Base-by-base conservation (phyloP, 37 sponge, comb jelly and placozoan genomes). In the Spongilla lacustris region DNA sequence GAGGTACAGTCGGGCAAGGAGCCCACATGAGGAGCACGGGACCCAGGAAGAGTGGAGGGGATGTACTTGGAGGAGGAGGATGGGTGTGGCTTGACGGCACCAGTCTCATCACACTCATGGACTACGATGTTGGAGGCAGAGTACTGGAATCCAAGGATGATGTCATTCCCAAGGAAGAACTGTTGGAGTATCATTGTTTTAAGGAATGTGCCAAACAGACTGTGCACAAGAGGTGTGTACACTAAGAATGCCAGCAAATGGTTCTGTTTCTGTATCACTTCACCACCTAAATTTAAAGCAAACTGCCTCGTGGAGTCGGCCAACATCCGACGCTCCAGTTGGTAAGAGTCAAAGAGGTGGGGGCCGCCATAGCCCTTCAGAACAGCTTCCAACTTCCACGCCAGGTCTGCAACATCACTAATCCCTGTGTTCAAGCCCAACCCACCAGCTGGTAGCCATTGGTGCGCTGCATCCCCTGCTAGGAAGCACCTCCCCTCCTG, bases 371-470 rank as follows among this genome's bases (percentile, higher is more conserved):
- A 95, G 23, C 92, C 92, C 50, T 84, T 81, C 23, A 91, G 38
- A 25, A 81, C 73, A 21, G 90, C 92, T 32, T 81, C 95, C 25
- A 95, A 26, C 75, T 95, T 95, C 95, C 95, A 95, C 6, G 90
- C 79, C 31, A 95, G 84, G 72, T 95, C 81, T 22, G 73, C 79
- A 17, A 84, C 87, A 81, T 95, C 95, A 22, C 71, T 72, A 36
- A 91, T 49, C 31, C 95, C 95, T 0, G 95, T 91, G 67, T 95
- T 95, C 88, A 95, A 26, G 19, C 95, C 95, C 29, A 91, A 71
- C 11, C 95, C 95, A 27, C 92, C 95, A 75, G 85, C 90, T 30
- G 95, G 95, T 23, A 92, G 29, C 95, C 95, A 95, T 69, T 87
- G 87, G 73, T 95, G 92, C 28, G 90, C 92, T 34, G 92, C 86